Evolutionary conservation across 2,113 vertebrate genomes (phyloP).

Genomic region (Phalacrocorax pelagicus): DNA sequence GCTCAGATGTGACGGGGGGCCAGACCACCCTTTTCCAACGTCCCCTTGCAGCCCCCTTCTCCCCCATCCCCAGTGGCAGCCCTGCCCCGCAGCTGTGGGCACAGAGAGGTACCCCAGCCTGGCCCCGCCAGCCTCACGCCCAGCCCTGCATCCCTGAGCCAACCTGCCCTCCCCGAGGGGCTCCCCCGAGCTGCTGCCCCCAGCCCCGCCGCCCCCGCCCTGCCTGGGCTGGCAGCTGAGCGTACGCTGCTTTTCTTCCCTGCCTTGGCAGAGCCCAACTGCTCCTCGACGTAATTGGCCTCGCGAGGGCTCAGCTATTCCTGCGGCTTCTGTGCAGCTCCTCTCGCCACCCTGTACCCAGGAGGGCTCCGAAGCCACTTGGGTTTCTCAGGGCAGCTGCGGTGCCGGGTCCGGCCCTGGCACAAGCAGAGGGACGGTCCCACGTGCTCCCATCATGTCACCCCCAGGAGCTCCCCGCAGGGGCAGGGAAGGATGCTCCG

Average conservation of each 20-base stretch:
- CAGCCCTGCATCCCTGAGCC: neutral
- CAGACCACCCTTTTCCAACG: neutral
- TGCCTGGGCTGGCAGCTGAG: neutral
- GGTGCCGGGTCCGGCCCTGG: accelerated
- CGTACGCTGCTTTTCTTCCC: neutral
- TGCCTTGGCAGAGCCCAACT: slow-evolving; percentile 15
- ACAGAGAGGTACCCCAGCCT: neutral
- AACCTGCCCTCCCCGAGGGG: neutral
- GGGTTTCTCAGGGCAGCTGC: neutral
- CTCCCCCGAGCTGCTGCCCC: accelerated
- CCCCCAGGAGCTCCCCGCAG: neutral
- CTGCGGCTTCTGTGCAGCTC: neutral
- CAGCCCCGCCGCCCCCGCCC: accelerated
- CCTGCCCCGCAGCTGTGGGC: neutral
- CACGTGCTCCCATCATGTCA: neutral
- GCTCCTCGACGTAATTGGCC: slow-evolving; percentile 68
- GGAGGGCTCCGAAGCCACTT: neutral
- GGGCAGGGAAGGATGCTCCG: neutral
- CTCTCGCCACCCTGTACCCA: neutral
- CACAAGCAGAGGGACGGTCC: neutral
- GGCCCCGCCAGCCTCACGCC: accelerated
- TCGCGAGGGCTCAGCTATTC: slow-evolving; percentile 25
- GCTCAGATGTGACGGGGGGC: neutral
- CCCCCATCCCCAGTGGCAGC: neutral
- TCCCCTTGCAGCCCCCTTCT: neutral